Evolutionary conservation across 2,888 invertebrate genomes (phyloP).

Genomic region (Trilocha varians): DNA sequence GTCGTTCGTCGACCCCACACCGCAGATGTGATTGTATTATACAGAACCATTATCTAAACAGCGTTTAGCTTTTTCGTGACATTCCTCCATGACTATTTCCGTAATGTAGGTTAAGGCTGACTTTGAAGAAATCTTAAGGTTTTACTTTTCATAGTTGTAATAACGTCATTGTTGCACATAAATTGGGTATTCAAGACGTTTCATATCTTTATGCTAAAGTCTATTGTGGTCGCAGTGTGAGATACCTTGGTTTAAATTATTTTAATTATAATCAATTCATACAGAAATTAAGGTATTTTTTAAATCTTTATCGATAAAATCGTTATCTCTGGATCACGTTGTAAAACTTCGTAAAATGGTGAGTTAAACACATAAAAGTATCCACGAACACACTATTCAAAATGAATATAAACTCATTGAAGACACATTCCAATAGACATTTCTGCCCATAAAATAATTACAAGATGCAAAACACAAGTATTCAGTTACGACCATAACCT

Average conservation of each 20-base stretch:
- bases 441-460: not conserved
- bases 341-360: too few species aligned
- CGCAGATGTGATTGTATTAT: constrained; percentile 59
- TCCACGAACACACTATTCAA: too few species aligned
- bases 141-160: constrained; percentile 10
- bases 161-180: not conserved
- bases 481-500: not conserved
- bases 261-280: too few species aligned
- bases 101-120: constrained; percentile 65
- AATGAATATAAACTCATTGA: not conserved
- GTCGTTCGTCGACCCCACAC: constrained; percentile 66
- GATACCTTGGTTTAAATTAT: too few species aligned
- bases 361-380: too few species aligned
- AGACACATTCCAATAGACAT: not conserved
- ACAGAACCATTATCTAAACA: constrained; percentile 61
- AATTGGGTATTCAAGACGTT: not conserved
- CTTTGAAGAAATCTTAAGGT: constrained; percentile 35
- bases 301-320: too few species aligned
- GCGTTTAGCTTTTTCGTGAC: constrained; percentile 63
- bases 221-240: too few species aligned
- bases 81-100: constrained; percentile 62
- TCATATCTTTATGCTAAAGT: not conserved
- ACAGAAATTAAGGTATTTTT: too few species aligned
- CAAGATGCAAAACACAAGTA: not conserved
- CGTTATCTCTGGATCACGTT: too few species aligned